phyloP scores from a whole-genome alignment of 1,140 invertebrate genomes.

The Leptinotarsa defecta region DNA sequence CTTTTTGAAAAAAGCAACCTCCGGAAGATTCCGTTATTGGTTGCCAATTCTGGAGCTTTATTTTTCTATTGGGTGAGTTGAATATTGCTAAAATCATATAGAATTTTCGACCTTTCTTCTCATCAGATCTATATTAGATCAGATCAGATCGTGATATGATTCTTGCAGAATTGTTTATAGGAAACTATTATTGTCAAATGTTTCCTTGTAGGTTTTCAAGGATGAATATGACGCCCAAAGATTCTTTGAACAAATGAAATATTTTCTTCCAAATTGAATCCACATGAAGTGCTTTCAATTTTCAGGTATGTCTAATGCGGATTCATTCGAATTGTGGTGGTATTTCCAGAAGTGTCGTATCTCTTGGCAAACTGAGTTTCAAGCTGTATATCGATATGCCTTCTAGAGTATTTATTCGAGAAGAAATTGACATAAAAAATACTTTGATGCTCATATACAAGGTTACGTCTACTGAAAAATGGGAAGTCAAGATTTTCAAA shows the following conservation, averaged over 20 bases:
- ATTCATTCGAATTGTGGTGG: background rate
- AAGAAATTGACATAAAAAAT: conserved; percentile 20
- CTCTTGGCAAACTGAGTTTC: background rate
- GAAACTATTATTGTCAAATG: too few relatives aligned
- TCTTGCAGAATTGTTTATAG: too few relatives aligned
- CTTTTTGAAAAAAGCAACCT: background rate
- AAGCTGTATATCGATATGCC: conserved; percentile 21
- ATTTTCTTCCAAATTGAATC: too few relatives aligned
- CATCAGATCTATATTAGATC: too few relatives aligned
- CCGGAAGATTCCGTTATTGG: background rate
- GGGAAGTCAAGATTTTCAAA: conserved; percentile 5
- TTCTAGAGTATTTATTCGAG: conserved; percentile 13
- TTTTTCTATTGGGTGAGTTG: background rate
- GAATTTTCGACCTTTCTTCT: too few relatives aligned
- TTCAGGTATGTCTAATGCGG: conserved; percentile 7
- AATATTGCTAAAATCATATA: background rate
- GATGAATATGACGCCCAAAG: too few relatives aligned
- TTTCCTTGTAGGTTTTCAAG: too few relatives aligned
- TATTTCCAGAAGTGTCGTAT: background rate
- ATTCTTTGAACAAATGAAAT: too few relatives aligned
- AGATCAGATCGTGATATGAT: too few relatives aligned
- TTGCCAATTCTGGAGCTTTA: background rate
- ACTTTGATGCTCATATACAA: background rate
- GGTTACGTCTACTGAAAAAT: background rate
- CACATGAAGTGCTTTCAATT: background rate